These are phyloP conservation scores for Actinia tenebrosa DNA, from an alignment of 64 coral and sea anemone genomes.

Conservation along the genomic window DNA sequence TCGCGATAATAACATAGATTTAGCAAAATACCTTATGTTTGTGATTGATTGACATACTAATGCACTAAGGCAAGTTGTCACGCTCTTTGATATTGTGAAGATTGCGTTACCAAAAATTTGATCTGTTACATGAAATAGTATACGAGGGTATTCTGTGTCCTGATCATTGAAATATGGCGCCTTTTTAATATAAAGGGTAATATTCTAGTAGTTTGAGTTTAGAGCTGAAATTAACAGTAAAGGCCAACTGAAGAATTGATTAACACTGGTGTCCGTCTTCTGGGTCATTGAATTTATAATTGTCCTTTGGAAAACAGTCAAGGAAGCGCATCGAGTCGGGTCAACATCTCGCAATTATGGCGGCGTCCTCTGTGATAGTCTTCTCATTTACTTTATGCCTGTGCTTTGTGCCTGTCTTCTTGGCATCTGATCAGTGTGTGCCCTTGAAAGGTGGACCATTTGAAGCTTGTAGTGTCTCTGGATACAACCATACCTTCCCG, in stretches of 20 bases:
- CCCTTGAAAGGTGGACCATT: neutral
- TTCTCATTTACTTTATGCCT: neutral
- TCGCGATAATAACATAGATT: too few relatives aligned
- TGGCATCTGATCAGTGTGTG: neutral
- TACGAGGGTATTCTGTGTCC: neutral
- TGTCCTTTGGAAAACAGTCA: neutral
- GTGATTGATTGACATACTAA: too few relatives aligned
- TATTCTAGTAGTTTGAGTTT: too few relatives aligned
- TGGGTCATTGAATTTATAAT: too few relatives aligned
- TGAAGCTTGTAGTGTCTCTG: neutral
- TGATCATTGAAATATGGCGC: too few relatives aligned
- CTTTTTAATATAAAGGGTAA: too few relatives aligned
- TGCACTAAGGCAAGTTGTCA: too few relatives aligned
- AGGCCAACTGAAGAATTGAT: too few relatives aligned
- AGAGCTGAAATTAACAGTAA: too few relatives aligned
- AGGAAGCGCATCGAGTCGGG: neutral
- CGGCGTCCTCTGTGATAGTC: neutral
- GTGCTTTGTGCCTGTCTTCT: neutral
- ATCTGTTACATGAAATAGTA: neutral
- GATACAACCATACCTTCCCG: conserved; percentile 9
- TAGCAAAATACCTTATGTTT: too few relatives aligned
- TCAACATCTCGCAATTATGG: neutral
- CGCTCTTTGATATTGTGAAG: too few relatives aligned
- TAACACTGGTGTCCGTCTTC: too few relatives aligned
- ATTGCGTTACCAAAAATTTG: neutral